Conservation (phyloP, 2,797 vertebrate genomes). For the Danio jaintianensis region DNA sequence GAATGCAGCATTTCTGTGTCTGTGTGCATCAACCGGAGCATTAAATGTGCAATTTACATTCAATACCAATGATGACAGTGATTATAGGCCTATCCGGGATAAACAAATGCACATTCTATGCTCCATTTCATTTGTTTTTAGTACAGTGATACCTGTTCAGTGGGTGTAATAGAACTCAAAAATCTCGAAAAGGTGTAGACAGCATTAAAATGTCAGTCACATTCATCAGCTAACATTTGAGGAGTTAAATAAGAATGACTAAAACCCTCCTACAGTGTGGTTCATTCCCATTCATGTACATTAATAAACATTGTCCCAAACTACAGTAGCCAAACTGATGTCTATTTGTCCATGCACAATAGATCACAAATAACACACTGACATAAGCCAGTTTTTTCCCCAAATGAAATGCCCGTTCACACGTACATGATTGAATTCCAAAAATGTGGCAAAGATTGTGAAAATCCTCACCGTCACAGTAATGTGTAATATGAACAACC, state of each 20-base stretch:
- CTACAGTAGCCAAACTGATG: not conserved
- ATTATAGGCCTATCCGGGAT: slow-evolving; percentile 41
- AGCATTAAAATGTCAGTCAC: slow-evolving; percentile 6
- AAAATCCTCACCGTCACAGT: slow-evolving; percentile 26
- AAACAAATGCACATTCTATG: slow-evolving; percentile 7
- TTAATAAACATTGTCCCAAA: slow-evolving; percentile 19
- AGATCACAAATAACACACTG: slow-evolving; percentile 20
- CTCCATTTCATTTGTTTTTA: not conserved
- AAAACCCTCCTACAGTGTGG: not conserved
- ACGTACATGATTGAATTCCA: not conserved
- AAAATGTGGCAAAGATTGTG: slow-evolving; percentile 36
- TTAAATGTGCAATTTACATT: slow-evolving; percentile 49
- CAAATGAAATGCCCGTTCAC: slow-evolving; percentile 4
- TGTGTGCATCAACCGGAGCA: slow-evolving; percentile 28
- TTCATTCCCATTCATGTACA: not conserved
- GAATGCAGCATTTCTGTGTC: slow-evolving; percentile 29
- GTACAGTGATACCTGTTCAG: not conserved
- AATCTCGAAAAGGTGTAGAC: not conserved
- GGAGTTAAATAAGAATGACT: not conserved
- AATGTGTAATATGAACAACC: slow-evolving; percentile 16
- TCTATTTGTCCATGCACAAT: slow-evolving; percentile 33
- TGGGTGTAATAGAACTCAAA: not conserved
- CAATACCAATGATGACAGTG: slow-evolving; percentile 38
- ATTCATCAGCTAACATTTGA: not conserved
- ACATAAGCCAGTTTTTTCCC: not conserved